Conservation (phyloP, 64 coral and sea anemone genomes). For the Montipora cactus region DNA sequence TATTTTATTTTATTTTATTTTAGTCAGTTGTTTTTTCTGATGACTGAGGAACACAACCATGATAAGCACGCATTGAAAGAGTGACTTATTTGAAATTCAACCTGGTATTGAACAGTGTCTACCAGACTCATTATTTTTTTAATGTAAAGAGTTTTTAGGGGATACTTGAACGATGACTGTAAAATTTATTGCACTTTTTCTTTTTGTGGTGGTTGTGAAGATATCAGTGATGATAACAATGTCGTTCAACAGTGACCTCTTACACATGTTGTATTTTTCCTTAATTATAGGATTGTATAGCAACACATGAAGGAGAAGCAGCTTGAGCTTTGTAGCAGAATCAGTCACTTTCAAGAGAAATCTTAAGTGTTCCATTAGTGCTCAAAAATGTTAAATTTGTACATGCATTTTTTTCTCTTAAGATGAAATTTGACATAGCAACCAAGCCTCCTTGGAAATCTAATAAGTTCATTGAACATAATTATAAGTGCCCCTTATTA, state of each 20-base stretch:
- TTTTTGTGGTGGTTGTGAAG: too few species aligned
- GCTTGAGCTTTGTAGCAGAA: neutral
- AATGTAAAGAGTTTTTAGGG: too few species aligned
- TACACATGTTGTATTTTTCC: neutral
- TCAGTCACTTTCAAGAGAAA: neutral
- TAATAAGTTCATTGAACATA: too few species aligned
- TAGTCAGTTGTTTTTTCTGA: too few species aligned
- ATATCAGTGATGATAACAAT: too few species aligned
- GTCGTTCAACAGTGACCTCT: too few species aligned
- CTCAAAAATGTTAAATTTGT: neutral
- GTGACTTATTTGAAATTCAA: too few species aligned
- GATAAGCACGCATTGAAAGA: too few species aligned
- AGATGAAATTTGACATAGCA: conserved; percentile 13
- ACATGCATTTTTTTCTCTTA: neutral
- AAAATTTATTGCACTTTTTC: too few species aligned
- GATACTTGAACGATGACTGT: too few species aligned
- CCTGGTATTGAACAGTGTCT: neutral
- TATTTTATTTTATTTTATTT: neutral
- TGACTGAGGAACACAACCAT: too few species aligned
- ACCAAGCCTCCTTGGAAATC: neutral
- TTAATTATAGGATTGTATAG: neutral
- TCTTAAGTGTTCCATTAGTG: neutral
- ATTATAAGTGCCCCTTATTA: neutral
- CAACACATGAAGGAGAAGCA: neutral
- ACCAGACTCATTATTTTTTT: neutral